Evolutionary conservation across 2,888 invertebrate genomes (phyloP), one percentile per base, ranked within the genome.

Genomic region (Lochmaea crataegi): DNA sequence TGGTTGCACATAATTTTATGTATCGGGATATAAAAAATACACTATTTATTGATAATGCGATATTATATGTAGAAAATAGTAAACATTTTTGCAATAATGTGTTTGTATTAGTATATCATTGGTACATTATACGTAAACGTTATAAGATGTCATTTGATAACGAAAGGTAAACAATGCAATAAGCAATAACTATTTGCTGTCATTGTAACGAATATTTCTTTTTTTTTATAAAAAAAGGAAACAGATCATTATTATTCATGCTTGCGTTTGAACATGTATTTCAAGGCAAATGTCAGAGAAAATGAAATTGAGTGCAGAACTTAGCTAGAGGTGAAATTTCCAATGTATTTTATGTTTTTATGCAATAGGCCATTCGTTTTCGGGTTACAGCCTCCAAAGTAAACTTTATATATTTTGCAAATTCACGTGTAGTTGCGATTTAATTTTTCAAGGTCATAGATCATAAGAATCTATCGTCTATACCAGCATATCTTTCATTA

Each of bases 71-170:
- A 16, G 6, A 4, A 7, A 3, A 53, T 18, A 53, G 10, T 18
- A 53, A 53, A 53, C 53, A 53, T 16, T 53, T 53, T 53, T 53
- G 53, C 53, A 53, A 53, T 18, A 53, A 18, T 16, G 3, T 16
- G 18, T n/a, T 51, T 51, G 51, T 53, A n/a, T 48, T 48, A 48
- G n/a, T 7, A 48, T 48, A 48, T 48, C 7, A 48, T n/a, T 48
- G n/a, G 18, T 18, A 53, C 53, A 16, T 18, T 53, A 53, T 53
- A 53, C 18, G 7, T 18, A 18, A 53, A 9, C 5, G 53, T n/a
- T n/a, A n/a, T 53, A 53, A 53, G 53, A 53, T 53, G 53, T 53
- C 53, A 9, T 18, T 16, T 18, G 53, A 53, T 53, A 53, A 53
- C n/a, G 53, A 9, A 53, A 53, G 18, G 18, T 18, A 53, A 18